Evolutionary conservation across 2,113 vertebrate species (phyloP), one percentile per base, ranked within the genome.

Genomic region (Hassar affinis): DNA sequence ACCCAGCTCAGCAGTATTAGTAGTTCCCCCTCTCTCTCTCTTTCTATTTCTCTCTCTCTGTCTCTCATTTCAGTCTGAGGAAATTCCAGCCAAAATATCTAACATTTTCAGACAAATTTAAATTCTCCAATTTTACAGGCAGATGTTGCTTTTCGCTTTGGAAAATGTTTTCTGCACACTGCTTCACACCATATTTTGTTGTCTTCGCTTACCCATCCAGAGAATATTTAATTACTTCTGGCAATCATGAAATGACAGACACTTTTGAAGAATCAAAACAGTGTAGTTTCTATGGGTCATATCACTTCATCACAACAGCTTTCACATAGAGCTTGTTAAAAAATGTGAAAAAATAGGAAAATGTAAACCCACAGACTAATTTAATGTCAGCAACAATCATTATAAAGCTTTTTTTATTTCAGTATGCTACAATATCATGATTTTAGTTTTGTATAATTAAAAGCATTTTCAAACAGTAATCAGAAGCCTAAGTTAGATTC

Each of bases 201-300:
- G 1, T 75, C 33, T 75, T 52, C 52, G 47, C 72, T 75, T 75
- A 75, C 49, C 72, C 47, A 52, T 75, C 72, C 72, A 75, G 72
- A 52, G n/a, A 75, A 52, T 75, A 7, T 52, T 75, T 52, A 75
- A 75, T 75, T 30, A 75, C 72, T 75, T 52, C 15, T 52, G 27
- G 45, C 45, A 74, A 75, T 75, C 49, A 27, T 49, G n/a, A 74
- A 74, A 74, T 49, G 45, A 52, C 72, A 33, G 49, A 52, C 47
- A 51, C 27, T 75, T 75, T 75, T 51, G 35, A 49, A n/a, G 10
- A 72, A 47, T 49, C 69, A 72, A 72, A 72, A n/a, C 22, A n/a
- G 22, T 72, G 69, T 18, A 0, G 72, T 33, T 75, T 75, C 27
- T 30, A 27, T 51, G 45, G 71, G n/a, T 74, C 3, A 3, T 18